A percentile compares a stretch with the other conserved stretches of the same genome.
Evolutionary conservation across 2,888 invertebrate genomes (phyloP).

Genomic region (Lumbricus terrestris): DNA sequence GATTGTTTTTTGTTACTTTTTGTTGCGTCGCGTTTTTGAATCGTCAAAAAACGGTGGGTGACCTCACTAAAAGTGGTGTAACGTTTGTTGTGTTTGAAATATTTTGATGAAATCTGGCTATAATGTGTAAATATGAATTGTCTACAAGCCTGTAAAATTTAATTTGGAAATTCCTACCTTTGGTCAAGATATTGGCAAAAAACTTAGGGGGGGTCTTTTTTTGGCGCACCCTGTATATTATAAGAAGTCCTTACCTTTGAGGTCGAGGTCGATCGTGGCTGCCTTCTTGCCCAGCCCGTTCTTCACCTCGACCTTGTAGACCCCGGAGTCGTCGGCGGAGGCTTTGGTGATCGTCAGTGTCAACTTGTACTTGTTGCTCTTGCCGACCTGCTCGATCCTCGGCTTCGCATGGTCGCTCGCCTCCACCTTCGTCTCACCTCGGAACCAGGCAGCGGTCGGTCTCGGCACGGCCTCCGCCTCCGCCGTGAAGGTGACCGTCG

Average conservation of each 20-base stretch:
- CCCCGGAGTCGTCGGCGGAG: conserved; percentile 75
- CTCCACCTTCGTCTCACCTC: conserved; percentile 63
- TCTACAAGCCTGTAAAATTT: no score
- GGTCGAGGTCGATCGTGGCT: conserved; percentile 37
- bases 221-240: no score
- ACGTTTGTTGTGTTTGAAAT: no score
- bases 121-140: no score
- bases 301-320: conserved; percentile 98
- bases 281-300: conserved; percentile 76
- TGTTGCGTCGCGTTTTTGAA: no score
- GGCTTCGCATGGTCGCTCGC: conserved; percentile 15
- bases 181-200: no score
- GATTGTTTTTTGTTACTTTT: no score
- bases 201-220: no score
- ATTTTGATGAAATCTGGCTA: no score
- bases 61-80: no score
- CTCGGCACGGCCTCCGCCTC: conserved; percentile 90
- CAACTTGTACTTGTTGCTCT: conserved; percentile 29
- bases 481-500: conserved; percentile 88
- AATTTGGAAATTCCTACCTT: no score
- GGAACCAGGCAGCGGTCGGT: conserved; percentile 93
- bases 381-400: conserved; percentile 5
- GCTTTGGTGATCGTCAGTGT: conserved; percentile 68
- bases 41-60: no score
- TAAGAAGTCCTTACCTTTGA: conserved; percentile 32